Evolutionary conservation across 1,140 invertebrate species (phyloP), one percentile per base, ranked within the genome.

Genomic region (Drosophila lacertosa): DNA sequence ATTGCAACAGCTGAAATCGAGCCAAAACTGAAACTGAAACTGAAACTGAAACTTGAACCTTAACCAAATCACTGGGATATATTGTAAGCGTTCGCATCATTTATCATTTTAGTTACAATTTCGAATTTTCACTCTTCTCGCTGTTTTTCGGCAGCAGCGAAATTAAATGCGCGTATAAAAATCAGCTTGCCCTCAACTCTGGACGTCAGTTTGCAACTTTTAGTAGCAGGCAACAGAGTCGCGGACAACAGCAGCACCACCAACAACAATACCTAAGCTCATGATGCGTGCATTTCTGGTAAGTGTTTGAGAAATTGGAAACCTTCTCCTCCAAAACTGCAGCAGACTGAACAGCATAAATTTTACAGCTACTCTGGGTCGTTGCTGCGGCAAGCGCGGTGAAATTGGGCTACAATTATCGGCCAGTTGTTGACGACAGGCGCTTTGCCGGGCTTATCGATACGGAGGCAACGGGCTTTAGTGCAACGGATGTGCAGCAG

Each of bases 271-370:
- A 67, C 7, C 47, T 29, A 64, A 29, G 65, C 26, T 11, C 33
- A 89, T 77, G 68, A 89, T 89, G 83, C 84, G 84, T 72, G 79
- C 68, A 72, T 71, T 84, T 60, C 20, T 89, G 67, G 83, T 89
- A 53, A 86, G 74, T 59, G 40, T 40, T 63, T 22, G n/a, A 51
- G 32, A 40, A 60, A 39, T 20, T 39, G 10, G 18, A 33, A 16
- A 47, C 42, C 13, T n/a, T n/a, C n/a, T n/a, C n/a, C n/a, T n/a
- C n/a, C n/a, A 45, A 2, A 42, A 48, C 22, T 40, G 18, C 3
- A 13, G 20, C 45, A n/a, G 11, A 71, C 4, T 15, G 5, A 6
- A 24, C 7, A 2, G 16, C 13, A 7, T 33, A 10, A 20, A 40
- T 59, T 62, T 72, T 60, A 2, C n/a, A 77, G 84, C 35, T 89